Conservation (phyloP, 1,140 invertebrate species). For the Oedothorax gibbosus region DNA sequence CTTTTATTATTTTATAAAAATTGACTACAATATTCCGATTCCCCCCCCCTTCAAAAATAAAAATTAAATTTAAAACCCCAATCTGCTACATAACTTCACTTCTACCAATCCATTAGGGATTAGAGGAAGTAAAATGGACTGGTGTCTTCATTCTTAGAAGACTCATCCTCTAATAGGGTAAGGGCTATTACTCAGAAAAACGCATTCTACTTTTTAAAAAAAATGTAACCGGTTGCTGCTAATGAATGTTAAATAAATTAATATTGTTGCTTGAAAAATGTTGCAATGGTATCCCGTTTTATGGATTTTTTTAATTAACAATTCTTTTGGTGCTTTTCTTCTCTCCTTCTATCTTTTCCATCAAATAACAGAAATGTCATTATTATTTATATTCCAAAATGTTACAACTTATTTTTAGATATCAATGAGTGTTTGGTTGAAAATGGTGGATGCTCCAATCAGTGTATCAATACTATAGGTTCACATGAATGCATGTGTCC, state of each 20-base stretch:
- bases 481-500: conserved; percentile 89
- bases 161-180: too few species aligned
- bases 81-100: too few species aligned
- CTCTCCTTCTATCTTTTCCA: neutral
- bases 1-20: too few species aligned
- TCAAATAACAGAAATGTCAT: neutral
- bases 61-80: too few species aligned
- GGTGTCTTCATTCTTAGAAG: too few species aligned
- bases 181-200: too few species aligned
- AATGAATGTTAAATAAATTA: neutral
- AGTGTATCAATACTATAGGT: conserved; percentile 86
- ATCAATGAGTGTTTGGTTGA: conserved; percentile 94
- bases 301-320: neutral
- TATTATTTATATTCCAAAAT: neutral
- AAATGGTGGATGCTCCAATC: conserved; percentile 67
- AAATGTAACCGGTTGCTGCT: too few species aligned
- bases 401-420: conserved; percentile 71
- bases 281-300: neutral
- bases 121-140: too few species aligned
- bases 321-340: neutral
- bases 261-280: neutral
- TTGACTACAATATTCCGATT: too few species aligned
- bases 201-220: too few species aligned
- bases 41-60: too few species aligned
- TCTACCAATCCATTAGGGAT: too few species aligned